Evolutionary conservation across 2,113 vertebrate species (phyloP), one percentile per base, ranked within the genome.

Genomic region (Turnix velox): DNA sequence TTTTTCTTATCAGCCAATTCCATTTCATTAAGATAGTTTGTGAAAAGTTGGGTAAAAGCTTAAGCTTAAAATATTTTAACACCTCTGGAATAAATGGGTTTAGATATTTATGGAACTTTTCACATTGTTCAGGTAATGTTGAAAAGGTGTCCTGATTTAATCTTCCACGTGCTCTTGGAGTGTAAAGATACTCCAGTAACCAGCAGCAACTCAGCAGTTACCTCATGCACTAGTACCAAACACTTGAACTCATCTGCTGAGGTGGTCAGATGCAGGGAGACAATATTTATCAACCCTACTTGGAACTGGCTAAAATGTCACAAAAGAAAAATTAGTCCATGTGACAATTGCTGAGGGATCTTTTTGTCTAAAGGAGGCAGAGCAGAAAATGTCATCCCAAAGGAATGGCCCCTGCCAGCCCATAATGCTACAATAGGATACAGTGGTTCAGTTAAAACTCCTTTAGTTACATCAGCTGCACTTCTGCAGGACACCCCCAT

Each of bases 381-480:
- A 61, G 43, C n/a, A 18, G n/a, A 27, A 39, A 30, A 4, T 9
- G 22, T 14, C 13, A 9, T 10, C 35, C 9, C 30, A 22, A 43
- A 31, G 45, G 48, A 72, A 24, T 2, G 6, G 48, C 30, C 23
- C 23, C 84, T 35, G 42, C 40, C 19, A 45, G 52, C 31, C 48
- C 55, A 1, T 2, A 9, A 9, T 15, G 20, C 39, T 10, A 30
- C 1, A 0, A 16, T 48, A 14, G 16, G 58, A 45, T 35, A 28
- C 6, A 18, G 25, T 4, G 39, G 22, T 19, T 18, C 2, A 1
- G 54, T 7, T 0, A 0, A 33, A 51, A 37, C 18, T n/a, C 54
- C 54, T 8, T 27, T 2, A 11, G 2, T 18, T 48, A 35, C 75
- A 28, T 15, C 40, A 30, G 22, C 37, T 35, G 11, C 13, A 33